A percentile compares a stretch with the other conserved stretches of the same genome.
Evolutionary conservation across 1,140 invertebrate genomes (phyloP).

Genomic region (Drosophila ficusphila): DNA sequence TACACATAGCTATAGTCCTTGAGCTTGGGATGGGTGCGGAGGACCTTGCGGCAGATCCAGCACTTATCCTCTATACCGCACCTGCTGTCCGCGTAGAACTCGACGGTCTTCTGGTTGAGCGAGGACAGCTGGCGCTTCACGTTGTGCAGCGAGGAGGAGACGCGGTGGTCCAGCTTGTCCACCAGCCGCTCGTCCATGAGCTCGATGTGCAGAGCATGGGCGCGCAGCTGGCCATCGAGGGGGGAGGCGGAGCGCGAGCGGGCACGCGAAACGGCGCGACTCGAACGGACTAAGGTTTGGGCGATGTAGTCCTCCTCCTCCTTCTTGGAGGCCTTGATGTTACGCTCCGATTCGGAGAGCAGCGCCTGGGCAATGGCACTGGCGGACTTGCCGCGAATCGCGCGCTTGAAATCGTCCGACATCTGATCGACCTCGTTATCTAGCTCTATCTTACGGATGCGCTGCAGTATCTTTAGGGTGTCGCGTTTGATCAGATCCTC

Average conservation of each 20-base stretch:
- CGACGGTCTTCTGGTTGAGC: conserved; percentile 76
- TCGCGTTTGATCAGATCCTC: conserved; percentile 84
- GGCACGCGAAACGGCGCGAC: conserved; percentile 67
- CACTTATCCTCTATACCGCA: conserved; percentile 82
- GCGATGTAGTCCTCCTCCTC: conserved; percentile 77
- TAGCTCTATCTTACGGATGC: conserved; percentile 77
- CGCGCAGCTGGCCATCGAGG: conserved; percentile 47
- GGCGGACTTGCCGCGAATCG: conserved; percentile 89
- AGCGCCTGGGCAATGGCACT: conserved; percentile 89
- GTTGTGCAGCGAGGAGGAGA: conserved; percentile 80
- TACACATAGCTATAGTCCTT: conserved; percentile 80
- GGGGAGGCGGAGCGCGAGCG: conserved; percentile 62
- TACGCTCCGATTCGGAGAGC: conserved; percentile 86
- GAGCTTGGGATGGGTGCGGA: conserved; percentile 79
- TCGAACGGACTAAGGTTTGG: conserved; percentile 67
- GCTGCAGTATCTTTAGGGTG: conserved; percentile 84
- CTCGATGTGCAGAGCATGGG: conserved; percentile 75
- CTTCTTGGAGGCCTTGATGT: conserved; percentile 85
- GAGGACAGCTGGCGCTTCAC: conserved; percentile 80
- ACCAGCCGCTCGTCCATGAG: conserved; percentile 79
- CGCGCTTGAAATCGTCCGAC: conserved; percentile 85
- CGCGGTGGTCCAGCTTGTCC: conserved; percentile 80
- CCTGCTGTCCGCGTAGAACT: conserved; percentile 83
- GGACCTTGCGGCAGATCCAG: conserved; percentile 81
- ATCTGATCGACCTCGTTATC: conserved; percentile 84